Evolutionary conservation across 2,797 vertebrate species (phyloP).

Genomic region (Nasua narica): DNA sequence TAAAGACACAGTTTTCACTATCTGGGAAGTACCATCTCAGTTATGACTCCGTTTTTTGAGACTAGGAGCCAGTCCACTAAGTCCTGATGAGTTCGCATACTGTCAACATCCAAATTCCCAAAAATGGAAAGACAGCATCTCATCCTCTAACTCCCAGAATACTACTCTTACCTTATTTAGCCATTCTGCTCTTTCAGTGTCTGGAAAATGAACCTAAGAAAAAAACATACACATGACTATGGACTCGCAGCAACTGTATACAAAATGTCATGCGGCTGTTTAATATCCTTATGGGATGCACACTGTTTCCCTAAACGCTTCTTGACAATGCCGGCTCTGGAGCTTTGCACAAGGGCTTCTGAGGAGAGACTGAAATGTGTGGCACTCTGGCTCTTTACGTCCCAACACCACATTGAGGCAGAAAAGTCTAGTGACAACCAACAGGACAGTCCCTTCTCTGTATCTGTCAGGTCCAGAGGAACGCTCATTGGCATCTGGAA

Average conservation of each 20-base stretch:
- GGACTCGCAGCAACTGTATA: not conserved
- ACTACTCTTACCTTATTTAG: conserved; percentile 93
- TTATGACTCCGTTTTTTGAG: not conserved
- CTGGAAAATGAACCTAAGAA: conserved; percentile 95
- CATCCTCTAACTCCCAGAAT: not conserved
- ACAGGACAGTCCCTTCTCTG: not conserved
- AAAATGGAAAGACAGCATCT: not conserved
- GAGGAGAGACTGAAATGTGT: not conserved
- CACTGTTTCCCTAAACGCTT: not conserved
- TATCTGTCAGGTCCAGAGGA: not conserved
- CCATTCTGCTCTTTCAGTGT: conserved; percentile 98
- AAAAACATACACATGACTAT: not conserved
- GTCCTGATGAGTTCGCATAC: not conserved
- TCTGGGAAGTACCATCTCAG: not conserved
- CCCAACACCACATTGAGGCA: not conserved
- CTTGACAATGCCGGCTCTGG: not conserved
- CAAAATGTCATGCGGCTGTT: not conserved
- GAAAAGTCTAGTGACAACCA: not conserved
- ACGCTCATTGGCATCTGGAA: not conserved
- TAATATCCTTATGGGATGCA: rapidly evolving
- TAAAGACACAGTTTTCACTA: not conserved
- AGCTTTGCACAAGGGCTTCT: not conserved
- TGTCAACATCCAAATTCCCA: conserved; percentile 13
- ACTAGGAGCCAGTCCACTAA: not conserved
- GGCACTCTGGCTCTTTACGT: not conserved